These are phyloP conservation scores for Scaptomyza caliginosa DNA, from an alignment of 2,888 invertebrate species.

Conservation along the genomic window DNA sequence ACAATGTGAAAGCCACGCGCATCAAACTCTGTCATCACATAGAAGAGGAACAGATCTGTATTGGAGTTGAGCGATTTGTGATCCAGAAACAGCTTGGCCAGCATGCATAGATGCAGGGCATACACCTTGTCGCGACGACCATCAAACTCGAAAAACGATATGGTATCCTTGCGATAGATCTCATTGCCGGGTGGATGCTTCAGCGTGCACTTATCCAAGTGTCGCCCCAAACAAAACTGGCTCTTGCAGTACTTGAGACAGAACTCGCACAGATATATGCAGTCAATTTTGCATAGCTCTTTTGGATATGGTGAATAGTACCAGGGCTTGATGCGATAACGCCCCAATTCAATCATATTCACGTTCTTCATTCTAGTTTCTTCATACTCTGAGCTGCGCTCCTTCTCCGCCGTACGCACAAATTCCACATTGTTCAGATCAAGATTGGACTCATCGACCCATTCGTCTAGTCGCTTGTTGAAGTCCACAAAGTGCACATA, in stretches of 20 bases:
- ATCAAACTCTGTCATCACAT: slow-evolving; percentile 92
- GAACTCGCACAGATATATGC: slow-evolving; percentile 99
- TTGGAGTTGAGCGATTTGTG: slow-evolving; percentile 99
- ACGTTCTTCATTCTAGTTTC: slow-evolving; percentile 95
- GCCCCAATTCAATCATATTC: slow-evolving; percentile 97
- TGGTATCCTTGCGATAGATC: slow-evolving; percentile 96
- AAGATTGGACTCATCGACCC: slow-evolving; percentile 97
- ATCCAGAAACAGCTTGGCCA: slow-evolving; percentile 98
- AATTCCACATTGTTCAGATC: slow-evolving; percentile 96
- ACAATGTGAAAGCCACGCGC: slow-evolving; percentile 98
- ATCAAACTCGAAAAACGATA: slow-evolving; percentile 99
- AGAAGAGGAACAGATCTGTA: slow-evolving; percentile 99
- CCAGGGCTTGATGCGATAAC: slow-evolving; percentile 98
- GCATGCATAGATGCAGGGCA: slow-evolving; percentile 96
- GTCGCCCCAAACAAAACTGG: slow-evolving; percentile 96
- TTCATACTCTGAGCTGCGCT: slow-evolving; percentile 45
- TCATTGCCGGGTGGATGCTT: slow-evolving; percentile 96
- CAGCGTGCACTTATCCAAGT: slow-evolving; percentile 94
- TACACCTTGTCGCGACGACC: slow-evolving; percentile 98
- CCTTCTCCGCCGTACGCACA: slow-evolving; percentile 85
- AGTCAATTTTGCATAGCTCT: slow-evolving; percentile 93
- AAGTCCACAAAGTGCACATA: slow-evolving; percentile 99
- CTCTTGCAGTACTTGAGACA: slow-evolving; percentile 98
- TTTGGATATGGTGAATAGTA: slow-evolving; percentile 99
- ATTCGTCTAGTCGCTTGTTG: slow-evolving; percentile 99